These are phyloP conservation scores for Drosophila nigricruria DNA, from an alignment of 2,888 invertebrate genomes.

Conservation along the genomic window DNA sequence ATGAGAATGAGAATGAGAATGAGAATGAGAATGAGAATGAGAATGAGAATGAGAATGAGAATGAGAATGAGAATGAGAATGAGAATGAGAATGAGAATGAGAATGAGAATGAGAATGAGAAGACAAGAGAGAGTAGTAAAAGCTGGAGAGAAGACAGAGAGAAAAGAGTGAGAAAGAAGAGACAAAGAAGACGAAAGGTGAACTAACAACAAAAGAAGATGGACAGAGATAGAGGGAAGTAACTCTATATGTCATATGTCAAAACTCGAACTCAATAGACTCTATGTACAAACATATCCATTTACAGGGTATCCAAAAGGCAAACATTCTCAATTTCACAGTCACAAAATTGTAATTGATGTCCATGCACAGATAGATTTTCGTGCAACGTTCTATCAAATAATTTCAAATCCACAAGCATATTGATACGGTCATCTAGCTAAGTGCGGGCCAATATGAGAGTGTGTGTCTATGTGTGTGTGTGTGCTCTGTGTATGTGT, in stretches of 20 bases:
- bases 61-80: neutral
- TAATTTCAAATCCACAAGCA: slow-evolving; percentile 53
- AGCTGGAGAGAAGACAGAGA: neutral
- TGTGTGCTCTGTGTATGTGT: neutral
- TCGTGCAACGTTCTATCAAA: slow-evolving; percentile 35
- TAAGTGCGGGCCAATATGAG: slow-evolving; percentile 32
- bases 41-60: neutral
- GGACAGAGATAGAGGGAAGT: neutral
- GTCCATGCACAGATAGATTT: slow-evolving; percentile 28
- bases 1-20: neutral
- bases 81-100: neutral
- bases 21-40: neutral
- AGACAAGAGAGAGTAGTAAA: neutral
- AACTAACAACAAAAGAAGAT: no score
- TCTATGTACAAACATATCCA: neutral
- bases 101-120: no score
- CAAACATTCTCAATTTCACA: neutral
- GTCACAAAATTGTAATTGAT: slow-evolving; percentile 10
- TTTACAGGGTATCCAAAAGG: slow-evolving; percentile 5
- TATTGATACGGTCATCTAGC: slow-evolving; percentile 56
- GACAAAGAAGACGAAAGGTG: no score
- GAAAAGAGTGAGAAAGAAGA: neutral
- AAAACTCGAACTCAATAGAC: neutral
- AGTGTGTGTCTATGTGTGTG: neutral
- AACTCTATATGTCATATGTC: neutral